Conservation (phyloP, 2,888 invertebrate species). For the Megamerina dolium region DNA sequence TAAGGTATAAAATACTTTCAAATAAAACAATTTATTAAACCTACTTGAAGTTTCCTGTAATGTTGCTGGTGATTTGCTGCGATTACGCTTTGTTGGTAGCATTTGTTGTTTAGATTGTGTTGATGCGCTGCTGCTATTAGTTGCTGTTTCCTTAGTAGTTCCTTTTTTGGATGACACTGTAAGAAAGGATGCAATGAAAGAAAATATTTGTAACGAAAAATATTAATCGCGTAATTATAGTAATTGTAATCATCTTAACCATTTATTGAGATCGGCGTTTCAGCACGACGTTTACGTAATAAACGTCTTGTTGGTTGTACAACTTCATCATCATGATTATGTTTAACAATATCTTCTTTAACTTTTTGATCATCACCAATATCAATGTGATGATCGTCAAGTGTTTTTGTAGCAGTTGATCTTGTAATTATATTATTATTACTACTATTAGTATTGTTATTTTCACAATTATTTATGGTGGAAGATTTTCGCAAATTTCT, state of each 20-base stretch:
- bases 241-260: constrained; percentile 18
- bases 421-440: too few relatives aligned
- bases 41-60: too few relatives aligned
- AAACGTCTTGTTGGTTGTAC: constrained; percentile 9
- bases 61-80: neutral
- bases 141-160: neutral
- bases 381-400: neutral
- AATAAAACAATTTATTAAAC: too few relatives aligned
- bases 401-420: too few relatives aligned
- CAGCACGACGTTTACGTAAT: constrained; percentile 21
- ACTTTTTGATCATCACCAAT: neutral
- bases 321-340: neutral
- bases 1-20: too few relatives aligned
- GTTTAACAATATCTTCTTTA: neutral
- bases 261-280: constrained; percentile 18
- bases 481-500: too few relatives aligned
- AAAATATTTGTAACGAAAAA: neutral
- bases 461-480: too few relatives aligned
- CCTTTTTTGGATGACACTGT: neutral
- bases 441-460: too few relatives aligned
- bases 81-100: neutral
- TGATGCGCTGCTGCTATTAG: neutral
- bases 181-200: neutral
- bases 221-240: constrained; percentile 1
- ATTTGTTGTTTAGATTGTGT: neutral